phyloP scores from a whole-genome alignment of 2,797 vertebrate genomes.

The Trematomus bernacchii region DNA sequence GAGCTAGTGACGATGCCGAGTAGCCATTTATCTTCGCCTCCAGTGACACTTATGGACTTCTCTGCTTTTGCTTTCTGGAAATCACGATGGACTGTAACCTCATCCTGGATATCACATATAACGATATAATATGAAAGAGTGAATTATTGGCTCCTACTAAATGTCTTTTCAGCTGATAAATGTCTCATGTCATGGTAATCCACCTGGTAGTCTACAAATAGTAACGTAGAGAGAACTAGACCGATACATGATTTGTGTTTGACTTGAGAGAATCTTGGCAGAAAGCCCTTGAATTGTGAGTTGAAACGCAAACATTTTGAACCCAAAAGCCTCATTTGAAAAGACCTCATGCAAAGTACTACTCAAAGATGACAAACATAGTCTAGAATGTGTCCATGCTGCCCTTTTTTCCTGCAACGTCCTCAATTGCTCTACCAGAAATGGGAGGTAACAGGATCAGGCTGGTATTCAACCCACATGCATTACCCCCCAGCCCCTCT shows the following conservation, averaged over 20 bases:
- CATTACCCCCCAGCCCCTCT: not conserved
- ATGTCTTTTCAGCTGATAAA: not conserved
- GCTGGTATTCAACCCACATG: conserved; percentile 29
- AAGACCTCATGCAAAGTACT: not conserved
- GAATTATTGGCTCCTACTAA: not conserved
- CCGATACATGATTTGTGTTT: conserved; percentile 29
- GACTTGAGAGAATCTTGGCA: conserved; percentile 24
- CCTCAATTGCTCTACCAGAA: conserved; percentile 67
- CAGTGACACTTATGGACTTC: not conserved
- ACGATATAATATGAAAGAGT: not conserved
- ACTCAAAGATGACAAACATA: conserved; percentile 18
- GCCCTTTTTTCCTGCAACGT: conserved; percentile 46
- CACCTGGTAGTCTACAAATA: conserved; percentile 42
- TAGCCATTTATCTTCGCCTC: conserved; percentile 4
- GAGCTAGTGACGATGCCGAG: conserved; percentile 9
- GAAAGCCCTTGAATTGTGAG: conserved; percentile 1
- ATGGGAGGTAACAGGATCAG: conserved; percentile 71
- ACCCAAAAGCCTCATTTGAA: not conserved
- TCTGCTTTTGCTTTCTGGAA: conserved; percentile 3
- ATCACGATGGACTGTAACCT: not conserved
- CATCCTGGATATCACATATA: not conserved
- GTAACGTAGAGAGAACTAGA: conserved; percentile 7
- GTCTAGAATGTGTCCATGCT: conserved; percentile 6
- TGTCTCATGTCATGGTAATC: not conserved
- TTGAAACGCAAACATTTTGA: conserved; percentile 7